Evolutionary conservation across 2,888 invertebrate species (phyloP).

Genomic region (Autographa pulchrina): DNA sequence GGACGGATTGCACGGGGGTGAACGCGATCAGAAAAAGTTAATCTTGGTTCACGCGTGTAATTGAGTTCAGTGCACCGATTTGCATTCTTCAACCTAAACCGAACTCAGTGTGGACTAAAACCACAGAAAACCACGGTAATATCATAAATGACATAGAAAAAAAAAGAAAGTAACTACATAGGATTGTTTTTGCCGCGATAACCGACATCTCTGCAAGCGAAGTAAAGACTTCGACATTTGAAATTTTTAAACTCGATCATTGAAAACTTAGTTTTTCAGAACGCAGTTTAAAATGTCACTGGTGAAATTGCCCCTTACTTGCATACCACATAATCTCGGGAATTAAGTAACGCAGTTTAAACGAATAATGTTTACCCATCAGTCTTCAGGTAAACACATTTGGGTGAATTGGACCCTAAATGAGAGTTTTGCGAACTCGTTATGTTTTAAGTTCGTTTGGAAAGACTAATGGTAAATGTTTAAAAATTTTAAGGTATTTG

Average conservation of each 20-base stretch:
- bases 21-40: neutral
- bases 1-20: neutral
- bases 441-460: neutral
- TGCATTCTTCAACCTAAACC: too few species aligned
- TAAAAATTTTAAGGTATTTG: neutral
- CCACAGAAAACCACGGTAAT: too few species aligned
- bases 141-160: too few species aligned
- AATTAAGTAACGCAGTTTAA: conserved; percentile 45
- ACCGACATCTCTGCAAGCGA: too few species aligned
- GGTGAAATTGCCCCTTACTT: conserved; percentile 9
- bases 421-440: conserved; percentile 13
- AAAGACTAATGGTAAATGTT: neutral
- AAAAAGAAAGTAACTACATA: too few species aligned
- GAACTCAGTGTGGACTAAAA: too few species aligned
- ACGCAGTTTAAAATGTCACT: neutral
- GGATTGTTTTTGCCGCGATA: too few species aligned
- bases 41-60: neutral
- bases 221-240: too few species aligned
- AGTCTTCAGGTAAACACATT: conserved; percentile 35
- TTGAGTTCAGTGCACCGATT: neutral
- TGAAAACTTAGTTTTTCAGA: neutral
- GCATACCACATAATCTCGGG: conserved; percentile 40
- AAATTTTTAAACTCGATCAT: neutral
- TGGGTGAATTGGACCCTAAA: conserved; percentile 20
- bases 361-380: conserved; percentile 46